Evolutionary conservation across 2,888 invertebrate species (phyloP), one percentile per base, ranked within the genome.

Genomic region (Gymnoscelis rufifasciata): DNA sequence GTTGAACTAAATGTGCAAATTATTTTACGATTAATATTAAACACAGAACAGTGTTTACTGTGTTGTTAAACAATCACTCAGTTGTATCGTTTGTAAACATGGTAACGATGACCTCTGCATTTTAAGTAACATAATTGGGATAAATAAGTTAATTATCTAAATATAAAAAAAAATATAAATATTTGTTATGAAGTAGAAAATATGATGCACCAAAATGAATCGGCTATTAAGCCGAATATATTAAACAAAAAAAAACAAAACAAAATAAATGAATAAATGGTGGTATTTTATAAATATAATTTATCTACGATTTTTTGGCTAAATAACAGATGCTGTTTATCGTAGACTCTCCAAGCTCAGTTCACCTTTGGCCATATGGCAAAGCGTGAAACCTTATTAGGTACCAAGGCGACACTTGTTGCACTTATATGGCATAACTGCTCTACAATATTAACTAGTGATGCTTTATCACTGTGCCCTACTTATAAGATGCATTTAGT

Each of bases 321-420:
- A 59, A 33, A 68, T 72, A 77, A 66, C 69, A 70, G 71, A 62
- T 65, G 60, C 35, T 15, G 33, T 35, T 15, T 19, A 35, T 35
- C 35, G 35, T 35, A 10, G 15, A 35, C 35, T 35, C 35, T 35
- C 11, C 35, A 35, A 65, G 66, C 73, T 78, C 75, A 80, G 83
- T 83, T 82, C 75, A 74, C 63, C 58, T 66, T 74, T 62, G 71
- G 76, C 88, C 88, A 88, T 87, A 88, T 87, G 88, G 88, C 79
- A 74, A 78, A 76, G 66, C 66, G 70, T 68, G 74, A 67, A 64
- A 57, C 88, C 88, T 74, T 87, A 88, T 87, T 80, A 75, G 87
- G 87, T 80, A 76, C 63, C 88, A 86, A 88, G 88, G 88, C 84
- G 75, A 86, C 80, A 86, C 84, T 84, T 79, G 87, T 83, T 88